Evolutionary conservation across 2,888 invertebrate species (phyloP), one percentile per base, ranked within the genome.

Genomic region (Drosophila infuscata): DNA sequence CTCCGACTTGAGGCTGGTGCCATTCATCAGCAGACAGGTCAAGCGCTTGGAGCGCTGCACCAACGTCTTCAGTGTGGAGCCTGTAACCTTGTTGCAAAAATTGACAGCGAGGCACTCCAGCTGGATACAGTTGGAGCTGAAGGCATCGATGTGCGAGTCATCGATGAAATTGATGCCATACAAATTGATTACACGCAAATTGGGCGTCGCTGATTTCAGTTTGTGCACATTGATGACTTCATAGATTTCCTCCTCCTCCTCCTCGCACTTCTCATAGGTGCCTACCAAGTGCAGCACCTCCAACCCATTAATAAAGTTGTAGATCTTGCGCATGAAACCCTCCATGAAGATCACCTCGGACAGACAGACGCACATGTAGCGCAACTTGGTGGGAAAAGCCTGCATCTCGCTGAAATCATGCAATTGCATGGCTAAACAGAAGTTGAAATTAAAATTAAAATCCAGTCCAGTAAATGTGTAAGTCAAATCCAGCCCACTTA

Each of bases 311-410:
- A 99, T 98, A 91, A 99, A 99, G 93, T 99, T 99, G 94, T 99
- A 99, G 78, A 99, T 99, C 94, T 99, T 99, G 81, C 99, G 94
- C 98, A 99, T 99, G 93, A 99, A 99, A 17, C 99, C 99, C 93
- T 99, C 99, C 97, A 99, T 98, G 94, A 99, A 99, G 93, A 99
- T 99, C 79, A 99, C 92, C 93, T 99, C 99, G 0, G 99, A 99
- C 48, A 99, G 94, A 83, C 99, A 99, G 91, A 99, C 97, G 93
- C 98, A 98, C 94, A 99, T 95, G 93, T 98, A 99, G 53, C 96
- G 96, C 69, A 99, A 94, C 93, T 99, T 99, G 12, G 99, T 99
- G 3, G 99, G 99, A 92, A 99, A 99, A 25, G 98, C 97, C 94
- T 99, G 98, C 95, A 99, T 96, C 94, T 99, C 99, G 82, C 99